Evolutionary conservation across 2,888 invertebrate genomes (phyloP).

Genomic region (Sphecodes monilicornis): DNA sequence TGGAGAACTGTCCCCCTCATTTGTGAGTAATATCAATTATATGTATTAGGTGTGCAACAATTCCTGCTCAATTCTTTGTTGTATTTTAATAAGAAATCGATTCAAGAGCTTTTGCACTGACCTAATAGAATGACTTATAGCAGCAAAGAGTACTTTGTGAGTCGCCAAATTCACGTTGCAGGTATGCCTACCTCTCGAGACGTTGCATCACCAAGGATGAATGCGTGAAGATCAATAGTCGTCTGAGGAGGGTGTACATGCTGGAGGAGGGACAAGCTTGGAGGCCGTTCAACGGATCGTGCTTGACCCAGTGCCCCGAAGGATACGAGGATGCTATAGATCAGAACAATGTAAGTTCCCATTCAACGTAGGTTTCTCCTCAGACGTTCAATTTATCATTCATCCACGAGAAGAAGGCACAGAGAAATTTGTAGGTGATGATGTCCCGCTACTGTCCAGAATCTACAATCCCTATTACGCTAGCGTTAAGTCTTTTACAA

Average conservation of each 20-base stretch:
- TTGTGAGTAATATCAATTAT: conserved; percentile 86
- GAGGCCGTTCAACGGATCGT: conserved; percentile 88
- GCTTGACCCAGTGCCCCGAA: conserved; percentile 89
- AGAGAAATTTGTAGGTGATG: too few species aligned
- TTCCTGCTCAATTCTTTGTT: too few species aligned
- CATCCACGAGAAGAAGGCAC: too few species aligned
- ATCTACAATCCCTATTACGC: too few species aligned
- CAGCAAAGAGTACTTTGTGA: not conserved
- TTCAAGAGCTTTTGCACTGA: too few species aligned
- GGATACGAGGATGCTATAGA: conserved; percentile 84
- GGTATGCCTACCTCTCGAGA: conserved; percentile 86
- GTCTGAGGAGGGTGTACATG: conserved; percentile 44
- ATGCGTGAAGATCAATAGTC: conserved; percentile 85
- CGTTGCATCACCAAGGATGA: conserved; percentile 90
- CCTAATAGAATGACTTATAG: too few species aligned
- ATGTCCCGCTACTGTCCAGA: too few species aligned
- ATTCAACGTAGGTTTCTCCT: not conserved
- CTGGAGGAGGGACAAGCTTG: conserved; percentile 81
- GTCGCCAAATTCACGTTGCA: conserved; percentile 68
- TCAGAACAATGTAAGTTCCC: conserved; percentile 68
- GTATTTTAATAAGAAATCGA: too few species aligned
- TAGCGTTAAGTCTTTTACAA: too few species aligned
- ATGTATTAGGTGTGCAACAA: too few species aligned
- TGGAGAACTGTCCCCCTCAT: conserved; percentile 87
- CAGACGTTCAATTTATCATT: not conserved